Evolutionary conservation across 2,797 vertebrate species (phyloP).

Genomic region (Gymnopithys bicolor): DNA sequence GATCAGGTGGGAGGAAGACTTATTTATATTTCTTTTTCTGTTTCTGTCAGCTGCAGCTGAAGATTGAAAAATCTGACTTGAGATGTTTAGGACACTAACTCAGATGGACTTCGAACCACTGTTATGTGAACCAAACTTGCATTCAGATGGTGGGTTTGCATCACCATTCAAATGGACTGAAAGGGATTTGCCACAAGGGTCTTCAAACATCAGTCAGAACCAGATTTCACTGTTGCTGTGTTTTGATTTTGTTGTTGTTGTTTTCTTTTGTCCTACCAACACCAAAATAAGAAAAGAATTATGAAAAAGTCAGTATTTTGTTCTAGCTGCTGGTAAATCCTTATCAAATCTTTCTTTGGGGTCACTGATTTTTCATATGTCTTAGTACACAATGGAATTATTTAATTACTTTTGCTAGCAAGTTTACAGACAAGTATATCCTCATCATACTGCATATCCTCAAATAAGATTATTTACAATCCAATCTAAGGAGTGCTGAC

Average conservation of each 20-base stretch:
- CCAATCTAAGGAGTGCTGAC: conserved; percentile 84
- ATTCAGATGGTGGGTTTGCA: neutral
- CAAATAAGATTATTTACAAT: conserved; percentile 85
- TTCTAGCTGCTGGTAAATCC: conserved; percentile 54
- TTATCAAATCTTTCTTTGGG: conserved; percentile 62
- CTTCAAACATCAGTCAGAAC: conserved; percentile 34
- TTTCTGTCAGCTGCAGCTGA: neutral
- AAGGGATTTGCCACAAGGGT: conserved; percentile 25
- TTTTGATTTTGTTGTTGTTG: conserved; percentile 10
- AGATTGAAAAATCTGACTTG: conserved; percentile 17
- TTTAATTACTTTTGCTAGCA: conserved; percentile 83
- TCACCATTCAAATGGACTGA: neutral
- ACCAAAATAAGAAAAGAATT: conserved; percentile 28
- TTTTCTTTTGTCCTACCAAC: conserved; percentile 37
- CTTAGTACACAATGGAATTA: conserved; percentile 79
- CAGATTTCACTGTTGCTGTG: conserved; percentile 1
- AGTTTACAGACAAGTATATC: conserved; percentile 76
- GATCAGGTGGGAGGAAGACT: neutral
- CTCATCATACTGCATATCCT: conserved; percentile 70
- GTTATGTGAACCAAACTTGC: conserved; percentile 7
- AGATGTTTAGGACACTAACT: conserved; percentile 40
- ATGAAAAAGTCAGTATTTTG: conserved; percentile 58
- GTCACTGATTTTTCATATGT: conserved; percentile 65
- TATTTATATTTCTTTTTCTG: neutral
- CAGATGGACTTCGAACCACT: conserved; percentile 60